Evolutionary conservation across 2,113 vertebrate species (phyloP).

Genomic region (Siniperca knerii): DNA sequence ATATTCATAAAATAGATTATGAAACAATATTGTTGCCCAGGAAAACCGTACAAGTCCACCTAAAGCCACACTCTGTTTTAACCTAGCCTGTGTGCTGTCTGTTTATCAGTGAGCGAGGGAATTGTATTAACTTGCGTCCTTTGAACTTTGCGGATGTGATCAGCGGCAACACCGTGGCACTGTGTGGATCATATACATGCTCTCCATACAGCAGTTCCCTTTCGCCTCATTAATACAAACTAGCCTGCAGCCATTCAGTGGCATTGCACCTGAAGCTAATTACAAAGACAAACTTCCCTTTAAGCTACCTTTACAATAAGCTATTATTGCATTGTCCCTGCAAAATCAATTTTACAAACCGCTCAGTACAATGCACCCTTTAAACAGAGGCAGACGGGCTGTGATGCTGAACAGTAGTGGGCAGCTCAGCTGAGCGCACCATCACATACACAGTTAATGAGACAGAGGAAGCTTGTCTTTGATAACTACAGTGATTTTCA

Average conservation of each 20-base stretch:
- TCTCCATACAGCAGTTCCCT: neutral
- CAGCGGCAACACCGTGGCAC: neutral
- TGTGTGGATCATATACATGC: neutral
- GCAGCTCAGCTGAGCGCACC: neutral
- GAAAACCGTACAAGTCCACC: neutral
- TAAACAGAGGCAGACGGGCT: conserved; percentile 25
- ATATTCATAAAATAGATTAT: neutral
- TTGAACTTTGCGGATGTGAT: neutral
- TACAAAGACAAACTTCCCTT: conserved; percentile 55
- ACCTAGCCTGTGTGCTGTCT: neutral
- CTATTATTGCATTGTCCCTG: neutral
- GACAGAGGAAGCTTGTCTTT: neutral
- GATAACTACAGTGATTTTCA: conserved; percentile 9
- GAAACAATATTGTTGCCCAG: neutral
- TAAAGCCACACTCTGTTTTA: neutral
- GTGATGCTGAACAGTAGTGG: neutral
- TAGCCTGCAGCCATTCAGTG: neutral
- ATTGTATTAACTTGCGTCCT: neutral
- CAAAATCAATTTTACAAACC: conserved; percentile 5
- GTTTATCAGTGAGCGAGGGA: neutral
- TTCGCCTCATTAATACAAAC: neutral
- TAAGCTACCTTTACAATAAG: conserved; percentile 46
- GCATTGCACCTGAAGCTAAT: conserved; percentile 25
- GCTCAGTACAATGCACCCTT: conserved; percentile 31
- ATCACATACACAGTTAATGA: neutral